Evolutionary conservation across 1,140 invertebrate genomes (phyloP).

Genomic region (Drosophila obscura): DNA sequence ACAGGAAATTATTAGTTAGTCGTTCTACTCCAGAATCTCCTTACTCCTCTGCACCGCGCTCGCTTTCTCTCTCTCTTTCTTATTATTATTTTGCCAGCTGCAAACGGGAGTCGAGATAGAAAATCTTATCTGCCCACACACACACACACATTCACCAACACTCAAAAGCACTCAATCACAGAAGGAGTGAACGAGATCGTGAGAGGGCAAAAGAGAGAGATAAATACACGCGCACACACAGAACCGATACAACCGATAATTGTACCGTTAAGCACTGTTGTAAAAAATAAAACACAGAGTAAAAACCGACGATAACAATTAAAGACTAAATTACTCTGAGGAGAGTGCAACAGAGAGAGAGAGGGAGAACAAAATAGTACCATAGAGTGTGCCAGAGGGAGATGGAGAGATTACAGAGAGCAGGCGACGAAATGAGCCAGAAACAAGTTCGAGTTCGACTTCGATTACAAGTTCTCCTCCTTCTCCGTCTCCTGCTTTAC

Average conservation of each 20-base stretch:
- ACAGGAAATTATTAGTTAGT: constrained; percentile 50
- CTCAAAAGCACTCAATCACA: no score
- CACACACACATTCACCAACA: constrained; percentile 10
- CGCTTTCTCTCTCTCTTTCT: background rate
- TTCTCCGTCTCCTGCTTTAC: constrained; percentile 7
- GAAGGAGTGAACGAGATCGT: no score
- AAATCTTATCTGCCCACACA: constrained; percentile 48
- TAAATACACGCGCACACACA: constrained; percentile 18
- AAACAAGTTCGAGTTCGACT: constrained; percentile 48
- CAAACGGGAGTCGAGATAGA: constrained; percentile 31
- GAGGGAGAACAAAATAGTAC: background rate
- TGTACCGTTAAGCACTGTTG: constrained; percentile 65
- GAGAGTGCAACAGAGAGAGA: background rate
- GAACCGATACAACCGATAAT: constrained; percentile 39
- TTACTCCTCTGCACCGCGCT: background rate
- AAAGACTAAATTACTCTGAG: constrained; percentile 44
- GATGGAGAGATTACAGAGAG: constrained; percentile 3
- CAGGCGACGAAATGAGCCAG: constrained; percentile 31
- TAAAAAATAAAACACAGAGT: constrained; percentile 52
- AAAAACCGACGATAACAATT: constrained; percentile 70
- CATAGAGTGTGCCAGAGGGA: background rate
- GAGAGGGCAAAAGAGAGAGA: constrained; percentile 12
- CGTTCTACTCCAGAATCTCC: background rate
- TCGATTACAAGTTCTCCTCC: constrained; percentile 39
- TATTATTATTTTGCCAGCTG: constrained; percentile 25